A percentile compares a stretch with the other conserved stretches of the same genome.
Evolutionary conservation across 2,113 vertebrate genomes (phyloP).

Genomic region (Motacilla alba): DNA sequence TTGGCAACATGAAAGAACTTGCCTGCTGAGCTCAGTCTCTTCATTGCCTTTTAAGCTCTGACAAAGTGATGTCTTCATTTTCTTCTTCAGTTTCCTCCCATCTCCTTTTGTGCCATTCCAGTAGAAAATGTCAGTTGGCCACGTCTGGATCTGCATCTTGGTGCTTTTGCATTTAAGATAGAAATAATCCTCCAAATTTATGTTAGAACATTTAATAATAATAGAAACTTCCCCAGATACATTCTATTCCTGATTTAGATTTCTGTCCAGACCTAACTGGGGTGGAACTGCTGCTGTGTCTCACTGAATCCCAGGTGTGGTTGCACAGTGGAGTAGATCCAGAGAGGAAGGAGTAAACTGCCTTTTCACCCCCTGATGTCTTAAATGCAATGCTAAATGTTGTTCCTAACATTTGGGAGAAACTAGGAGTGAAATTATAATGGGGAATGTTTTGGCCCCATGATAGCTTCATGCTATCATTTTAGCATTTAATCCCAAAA

Average conservation of each 20-base stretch:
- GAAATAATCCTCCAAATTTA: neutral
- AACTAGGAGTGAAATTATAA: neutral
- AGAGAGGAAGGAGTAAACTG: neutral
- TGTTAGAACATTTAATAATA: neutral
- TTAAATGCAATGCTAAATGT: neutral
- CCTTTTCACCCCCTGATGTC: neutral
- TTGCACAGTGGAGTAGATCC: neutral
- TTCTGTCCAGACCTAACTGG: neutral
- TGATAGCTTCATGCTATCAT: too few relatives aligned
- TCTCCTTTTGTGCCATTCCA: neutral
- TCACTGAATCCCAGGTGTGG: neutral
- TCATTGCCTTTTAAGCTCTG: neutral
- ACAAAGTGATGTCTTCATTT: slow-evolving; percentile 5
- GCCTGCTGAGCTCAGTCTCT: neutral
- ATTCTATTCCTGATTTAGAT: neutral
- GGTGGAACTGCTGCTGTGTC: neutral
- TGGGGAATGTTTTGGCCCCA: neutral
- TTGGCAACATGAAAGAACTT: neutral
- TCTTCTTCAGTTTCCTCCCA: neutral
- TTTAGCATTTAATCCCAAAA: neutral
- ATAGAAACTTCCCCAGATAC: neutral
- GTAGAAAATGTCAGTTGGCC: neutral
- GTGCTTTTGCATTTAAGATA: neutral
- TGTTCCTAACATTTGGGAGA: neutral
- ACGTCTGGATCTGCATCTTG: fast-evolving